Conservation (phyloP, 2,888 invertebrate species). For the Acanthopleura granulata region DNA sequence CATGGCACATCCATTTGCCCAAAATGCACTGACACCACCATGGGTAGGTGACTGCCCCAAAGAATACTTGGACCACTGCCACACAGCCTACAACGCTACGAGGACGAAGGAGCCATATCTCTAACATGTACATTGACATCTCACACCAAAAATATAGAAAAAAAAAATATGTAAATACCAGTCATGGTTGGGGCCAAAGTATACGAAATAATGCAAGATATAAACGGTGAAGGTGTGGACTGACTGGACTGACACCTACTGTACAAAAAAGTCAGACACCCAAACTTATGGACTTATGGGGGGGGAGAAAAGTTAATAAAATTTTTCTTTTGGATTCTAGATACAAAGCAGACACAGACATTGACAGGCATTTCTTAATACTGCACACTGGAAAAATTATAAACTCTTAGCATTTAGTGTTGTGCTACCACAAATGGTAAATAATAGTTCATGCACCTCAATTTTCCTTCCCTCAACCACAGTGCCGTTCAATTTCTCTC, state of each 20-base stretch:
- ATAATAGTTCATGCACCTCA: constrained; percentile 81
- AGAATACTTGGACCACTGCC: constrained; percentile 19
- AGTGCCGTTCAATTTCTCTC: constrained; percentile 99
- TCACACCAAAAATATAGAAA: constrained; percentile 16
- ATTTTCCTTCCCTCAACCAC: constrained; percentile 99
- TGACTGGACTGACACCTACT: constrained; percentile 19
- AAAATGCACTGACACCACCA: constrained; percentile 19
- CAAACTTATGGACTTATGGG: constrained; percentile 36
- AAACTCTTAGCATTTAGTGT: constrained; percentile 54
- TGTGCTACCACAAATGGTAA: constrained; percentile 63
- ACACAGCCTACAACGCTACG: constrained; percentile 20
- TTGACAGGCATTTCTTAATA: constrained; percentile 65
- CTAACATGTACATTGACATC: constrained; percentile 17
- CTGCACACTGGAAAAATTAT: constrained; percentile 54
- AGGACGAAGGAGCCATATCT: constrained; percentile 11
- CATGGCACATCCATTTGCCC: constrained; percentile 19
- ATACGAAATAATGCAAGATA: constrained; percentile 16
- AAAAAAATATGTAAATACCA: constrained; percentile 12
- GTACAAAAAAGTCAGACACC: constrained; percentile 17
- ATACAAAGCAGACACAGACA: constrained; percentile 44
- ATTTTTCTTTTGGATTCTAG: constrained; percentile 39
- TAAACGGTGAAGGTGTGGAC: constrained; percentile 17
- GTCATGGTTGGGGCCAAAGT: constrained; percentile 14
- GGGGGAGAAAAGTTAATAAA: constrained; percentile 35
- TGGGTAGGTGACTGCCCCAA: constrained; percentile 19